Conservation (phyloP, 2,888 invertebrate genomes). For the Chrysodeixis includens region DNA sequence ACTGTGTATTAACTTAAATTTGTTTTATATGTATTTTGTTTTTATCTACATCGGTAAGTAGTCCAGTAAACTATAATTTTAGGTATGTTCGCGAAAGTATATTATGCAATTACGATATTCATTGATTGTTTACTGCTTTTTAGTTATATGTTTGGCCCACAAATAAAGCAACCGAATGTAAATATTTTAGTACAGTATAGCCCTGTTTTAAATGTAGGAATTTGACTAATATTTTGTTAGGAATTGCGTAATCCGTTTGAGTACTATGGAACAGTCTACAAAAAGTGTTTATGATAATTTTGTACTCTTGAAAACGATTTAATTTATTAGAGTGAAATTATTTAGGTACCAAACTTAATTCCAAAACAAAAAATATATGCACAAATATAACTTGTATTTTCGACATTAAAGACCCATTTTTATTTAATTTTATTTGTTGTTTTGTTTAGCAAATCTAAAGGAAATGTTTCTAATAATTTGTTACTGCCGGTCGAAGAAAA, state of each 20-base stretch:
- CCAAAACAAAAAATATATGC: too few relatives aligned
- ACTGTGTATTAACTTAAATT: slow-evolving; percentile 10
- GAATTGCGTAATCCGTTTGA: too few relatives aligned
- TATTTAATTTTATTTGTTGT: slow-evolving; percentile 2
- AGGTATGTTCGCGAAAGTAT: background rate
- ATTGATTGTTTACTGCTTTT: background rate
- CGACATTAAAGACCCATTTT: too few relatives aligned
- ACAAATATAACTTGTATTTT: too few relatives aligned
- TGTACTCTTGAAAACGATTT: too few relatives aligned
- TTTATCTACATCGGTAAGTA: background rate
- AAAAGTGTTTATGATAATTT: too few relatives aligned
- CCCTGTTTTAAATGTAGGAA: too few relatives aligned
- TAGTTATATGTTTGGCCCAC: background rate
- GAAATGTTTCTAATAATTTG: slow-evolving; percentile 52
- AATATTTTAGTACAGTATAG: slow-evolving; percentile 3
- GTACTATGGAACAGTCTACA: too few relatives aligned
- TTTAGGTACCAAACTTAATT: too few relatives aligned
- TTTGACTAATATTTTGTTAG: too few relatives aligned
- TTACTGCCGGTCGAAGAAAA: slow-evolving; percentile 64
- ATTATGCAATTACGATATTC: background rate
- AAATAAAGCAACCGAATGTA: background rate
- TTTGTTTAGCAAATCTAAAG: slow-evolving; percentile 63
- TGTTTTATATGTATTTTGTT: background rate
- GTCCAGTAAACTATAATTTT: too few relatives aligned
- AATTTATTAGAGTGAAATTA: too few relatives aligned